These are phyloP conservation scores for Zaprionus ornatus DNA, from an alignment of 1,140 invertebrate species.

Conservation along the genomic window DNA sequence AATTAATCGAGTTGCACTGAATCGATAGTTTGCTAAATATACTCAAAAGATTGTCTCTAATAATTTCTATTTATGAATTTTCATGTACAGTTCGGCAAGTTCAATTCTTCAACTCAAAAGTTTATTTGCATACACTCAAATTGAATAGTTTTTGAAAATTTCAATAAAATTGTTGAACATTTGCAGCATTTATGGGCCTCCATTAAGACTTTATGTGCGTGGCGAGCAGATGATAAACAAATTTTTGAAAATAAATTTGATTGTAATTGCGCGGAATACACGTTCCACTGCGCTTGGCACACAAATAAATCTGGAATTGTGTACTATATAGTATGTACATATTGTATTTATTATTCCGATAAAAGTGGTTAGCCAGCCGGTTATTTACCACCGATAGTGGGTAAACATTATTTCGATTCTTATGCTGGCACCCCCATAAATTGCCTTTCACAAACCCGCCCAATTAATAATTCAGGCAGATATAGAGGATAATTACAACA, in stretches of 20 bases:
- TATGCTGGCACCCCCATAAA: slow-evolving; percentile 15
- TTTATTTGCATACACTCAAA: neutral
- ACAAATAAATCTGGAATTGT: neutral
- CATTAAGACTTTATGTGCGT: neutral
- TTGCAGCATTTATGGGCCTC: neutral
- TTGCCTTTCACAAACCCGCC: neutral
- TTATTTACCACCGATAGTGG: neutral
- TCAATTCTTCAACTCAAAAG: neutral
- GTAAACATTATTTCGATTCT: slow-evolving; percentile 6
- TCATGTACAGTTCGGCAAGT: neutral
- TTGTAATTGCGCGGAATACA: neutral
- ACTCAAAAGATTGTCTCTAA: neutral
- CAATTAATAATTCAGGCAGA: neutral
- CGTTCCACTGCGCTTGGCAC: neutral
- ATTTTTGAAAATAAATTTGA: slow-evolving; percentile 2
- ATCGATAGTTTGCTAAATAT: neutral
- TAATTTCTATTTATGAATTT: neutral
- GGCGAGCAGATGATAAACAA: slow-evolving; percentile 6
- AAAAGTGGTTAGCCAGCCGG: neutral
- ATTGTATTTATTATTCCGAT: slow-evolving; percentile 3
- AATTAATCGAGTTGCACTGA: neutral
- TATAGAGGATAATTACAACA: slow-evolving; percentile 5
- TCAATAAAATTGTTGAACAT: slow-evolving; percentile 1
- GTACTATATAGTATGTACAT: neutral
- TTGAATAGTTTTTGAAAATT: slow-evolving; percentile 1